These are phyloP conservation scores for Enteromius viviparus DNA, from an alignment of 2,797 vertebrate genomes.

Conservation along the genomic window DNA sequence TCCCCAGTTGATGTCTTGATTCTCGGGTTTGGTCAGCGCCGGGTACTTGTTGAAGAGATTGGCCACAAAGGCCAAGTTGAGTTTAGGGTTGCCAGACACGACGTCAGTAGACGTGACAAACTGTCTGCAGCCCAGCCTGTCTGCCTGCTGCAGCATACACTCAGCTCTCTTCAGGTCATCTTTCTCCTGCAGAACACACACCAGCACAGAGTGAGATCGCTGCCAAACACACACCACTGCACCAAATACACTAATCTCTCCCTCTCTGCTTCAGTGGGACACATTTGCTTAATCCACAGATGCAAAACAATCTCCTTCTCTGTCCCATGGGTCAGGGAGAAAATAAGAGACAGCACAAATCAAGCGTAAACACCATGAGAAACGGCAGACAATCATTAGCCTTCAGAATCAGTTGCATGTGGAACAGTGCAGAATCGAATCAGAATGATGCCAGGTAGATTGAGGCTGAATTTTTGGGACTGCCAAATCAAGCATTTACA, in stretches of 20 bases:
- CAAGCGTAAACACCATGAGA: background rate
- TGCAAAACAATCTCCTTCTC: background rate
- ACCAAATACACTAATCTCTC: background rate
- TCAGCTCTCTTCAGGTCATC: slow-evolving; percentile 89
- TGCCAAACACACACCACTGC: background rate
- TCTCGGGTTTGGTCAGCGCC: slow-evolving; percentile 91
- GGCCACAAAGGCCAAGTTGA: slow-evolving; percentile 96
- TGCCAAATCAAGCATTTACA: background rate
- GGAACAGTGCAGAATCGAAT: background rate
- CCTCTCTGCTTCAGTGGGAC: background rate
- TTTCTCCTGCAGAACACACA: slow-evolving; percentile 80
- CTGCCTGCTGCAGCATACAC: slow-evolving; percentile 89
- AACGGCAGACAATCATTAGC: background rate
- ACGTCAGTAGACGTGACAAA: slow-evolving; percentile 91
- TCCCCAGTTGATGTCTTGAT: slow-evolving; percentile 91
- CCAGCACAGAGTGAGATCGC: slow-evolving; percentile 44
- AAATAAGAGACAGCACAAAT: background rate
- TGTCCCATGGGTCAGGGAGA: slow-evolving; percentile 7
- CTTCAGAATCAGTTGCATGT: background rate
- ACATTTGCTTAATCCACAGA: background rate
- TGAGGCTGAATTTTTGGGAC: background rate
- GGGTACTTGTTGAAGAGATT: slow-evolving; percentile 98
- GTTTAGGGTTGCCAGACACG: slow-evolving; percentile 90
- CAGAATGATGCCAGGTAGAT: background rate
- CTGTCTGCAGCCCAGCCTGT: slow-evolving; percentile 89